Evolutionary conservation across 2,888 invertebrate genomes (phyloP).

Genomic region (Sarcophaga carnaria): DNA sequence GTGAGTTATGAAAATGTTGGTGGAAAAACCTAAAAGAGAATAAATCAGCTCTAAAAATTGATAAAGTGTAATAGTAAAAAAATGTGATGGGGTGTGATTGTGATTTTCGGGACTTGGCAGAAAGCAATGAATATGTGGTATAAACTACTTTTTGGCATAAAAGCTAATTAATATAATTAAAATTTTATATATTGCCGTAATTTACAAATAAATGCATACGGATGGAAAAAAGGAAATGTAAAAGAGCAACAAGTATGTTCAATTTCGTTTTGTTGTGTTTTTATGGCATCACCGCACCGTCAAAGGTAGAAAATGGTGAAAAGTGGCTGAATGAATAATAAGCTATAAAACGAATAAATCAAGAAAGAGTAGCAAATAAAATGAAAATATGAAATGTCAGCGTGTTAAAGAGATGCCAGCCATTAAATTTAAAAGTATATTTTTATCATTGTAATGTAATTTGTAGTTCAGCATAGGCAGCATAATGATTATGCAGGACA

Average conservation of each 20-base stretch:
- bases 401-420: constrained; percentile 10
- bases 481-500: too few species aligned
- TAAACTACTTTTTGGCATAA: too few species aligned
- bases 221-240: constrained; percentile 9
- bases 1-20: constrained; percentile 4
- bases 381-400: constrained; percentile 24
- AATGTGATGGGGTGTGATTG: not conserved
- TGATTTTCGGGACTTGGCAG: not conserved
- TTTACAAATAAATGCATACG: not conserved
- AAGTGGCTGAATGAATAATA: not conserved
- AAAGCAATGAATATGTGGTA: not conserved
- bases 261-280: constrained; percentile 24
- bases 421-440: too few species aligned
- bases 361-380: not conserved
- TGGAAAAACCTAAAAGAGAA: not conserved
- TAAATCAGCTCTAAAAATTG: too few species aligned
- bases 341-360: constrained; percentile 22
- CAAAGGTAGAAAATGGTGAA: not conserved
- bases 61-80: not conserved
- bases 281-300: constrained; percentile 44
- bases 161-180: too few species aligned
- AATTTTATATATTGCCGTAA: not conserved
- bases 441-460: too few species aligned
- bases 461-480: too few species aligned
- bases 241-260: constrained; percentile 62